Percentiles rank a stretch among this genome's conserved stretches.
phyloP scores from a whole-genome alignment of 2,113 vertebrate species.

The Xenopus borealis region DNA sequence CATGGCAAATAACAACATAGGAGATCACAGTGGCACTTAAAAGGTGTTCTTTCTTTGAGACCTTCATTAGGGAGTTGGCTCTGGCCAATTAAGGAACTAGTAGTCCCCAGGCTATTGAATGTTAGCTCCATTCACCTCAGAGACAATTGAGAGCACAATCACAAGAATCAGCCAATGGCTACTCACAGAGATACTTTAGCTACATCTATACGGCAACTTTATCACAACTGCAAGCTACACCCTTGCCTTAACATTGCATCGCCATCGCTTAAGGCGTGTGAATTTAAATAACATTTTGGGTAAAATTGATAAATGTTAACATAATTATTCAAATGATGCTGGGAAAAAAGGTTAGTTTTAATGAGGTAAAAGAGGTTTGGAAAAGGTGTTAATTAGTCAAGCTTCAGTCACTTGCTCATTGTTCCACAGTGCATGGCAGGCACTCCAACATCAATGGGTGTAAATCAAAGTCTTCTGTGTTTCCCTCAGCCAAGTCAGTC shows the following conservation, averaged over 20 bases:
- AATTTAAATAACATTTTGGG: conserved; percentile 5
- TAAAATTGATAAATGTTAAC: conserved; percentile 20
- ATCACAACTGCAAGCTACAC: too few species aligned
- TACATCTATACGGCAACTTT: too few species aligned
- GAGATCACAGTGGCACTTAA: too few species aligned
- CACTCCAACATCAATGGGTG: not conserved
- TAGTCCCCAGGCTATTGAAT: too few species aligned
- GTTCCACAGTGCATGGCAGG: not conserved
- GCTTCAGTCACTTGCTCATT: conserved; percentile 11
- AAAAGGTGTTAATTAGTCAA: conserved; percentile 26
- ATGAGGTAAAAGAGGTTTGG: conserved; percentile 31
- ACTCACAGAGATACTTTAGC: too few species aligned
- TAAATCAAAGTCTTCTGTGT: conserved; percentile 14
- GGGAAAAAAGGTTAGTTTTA: not conserved
- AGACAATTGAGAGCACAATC: not conserved
- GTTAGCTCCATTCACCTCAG: too few species aligned
- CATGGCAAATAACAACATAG: too few species aligned
- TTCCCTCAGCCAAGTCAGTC: conserved; percentile 45
- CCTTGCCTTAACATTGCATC: too few species aligned
- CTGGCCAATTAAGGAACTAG: too few species aligned
- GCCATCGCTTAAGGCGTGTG: not conserved
- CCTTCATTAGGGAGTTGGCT: too few species aligned
- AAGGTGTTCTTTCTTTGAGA: too few species aligned
- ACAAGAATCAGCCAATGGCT: too few species aligned
- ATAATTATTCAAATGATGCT: conserved; percentile 8